A percentile compares a stretch with the other conserved stretches of the same genome.
Evolutionary conservation across 2,888 invertebrate genomes (phyloP).

Genomic region (Pseudeuparius sepicola): DNA sequence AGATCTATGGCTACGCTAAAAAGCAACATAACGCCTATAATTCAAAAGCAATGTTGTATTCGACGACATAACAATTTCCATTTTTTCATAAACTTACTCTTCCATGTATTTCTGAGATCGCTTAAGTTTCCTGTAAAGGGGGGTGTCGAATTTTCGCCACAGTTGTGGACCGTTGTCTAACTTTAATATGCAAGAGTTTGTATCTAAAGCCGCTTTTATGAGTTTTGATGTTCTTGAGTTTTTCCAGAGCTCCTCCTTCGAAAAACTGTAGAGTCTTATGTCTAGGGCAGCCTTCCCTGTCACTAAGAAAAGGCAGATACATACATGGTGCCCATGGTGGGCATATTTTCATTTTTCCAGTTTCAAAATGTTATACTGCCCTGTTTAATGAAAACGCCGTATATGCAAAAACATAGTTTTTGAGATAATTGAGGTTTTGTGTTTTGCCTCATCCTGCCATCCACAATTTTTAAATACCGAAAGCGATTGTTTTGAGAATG

Average conservation of each 20-base stretch:
- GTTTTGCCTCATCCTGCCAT: too few relatives aligned
- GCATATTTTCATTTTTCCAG: too few relatives aligned
- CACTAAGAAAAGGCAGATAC: constrained; percentile 60
- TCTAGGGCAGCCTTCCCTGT: constrained; percentile 65
- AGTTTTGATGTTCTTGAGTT: constrained; percentile 56
- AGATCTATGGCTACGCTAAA: constrained; percentile 56
- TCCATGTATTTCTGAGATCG: constrained; percentile 65
- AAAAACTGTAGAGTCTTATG: constrained; percentile 57
- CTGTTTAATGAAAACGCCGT: too few relatives aligned
- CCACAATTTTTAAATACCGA: too few relatives aligned
- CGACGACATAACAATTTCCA: too few relatives aligned
- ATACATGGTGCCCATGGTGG: too few relatives aligned
- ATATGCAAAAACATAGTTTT: too few relatives aligned
- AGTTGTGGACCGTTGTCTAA: constrained; percentile 59
- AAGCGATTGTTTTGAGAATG: too few relatives aligned
- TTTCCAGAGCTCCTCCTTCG: constrained; percentile 45
- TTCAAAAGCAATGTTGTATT: too few relatives aligned
- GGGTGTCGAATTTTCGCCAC: constrained; percentile 65
- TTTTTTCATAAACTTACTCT: constrained; percentile 44
- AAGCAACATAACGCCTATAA: too few relatives aligned
- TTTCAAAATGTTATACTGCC: too few relatives aligned
- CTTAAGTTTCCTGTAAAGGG: constrained; percentile 57
- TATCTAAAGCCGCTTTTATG: constrained; percentile 61
- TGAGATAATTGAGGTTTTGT: too few relatives aligned
- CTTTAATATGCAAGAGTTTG: constrained; percentile 59